Evolutionary conservation across 30 jellyfish, hydroid and myxozoan genomes (phyloP).

Genomic region (Cassiopea xamachana): DNA sequence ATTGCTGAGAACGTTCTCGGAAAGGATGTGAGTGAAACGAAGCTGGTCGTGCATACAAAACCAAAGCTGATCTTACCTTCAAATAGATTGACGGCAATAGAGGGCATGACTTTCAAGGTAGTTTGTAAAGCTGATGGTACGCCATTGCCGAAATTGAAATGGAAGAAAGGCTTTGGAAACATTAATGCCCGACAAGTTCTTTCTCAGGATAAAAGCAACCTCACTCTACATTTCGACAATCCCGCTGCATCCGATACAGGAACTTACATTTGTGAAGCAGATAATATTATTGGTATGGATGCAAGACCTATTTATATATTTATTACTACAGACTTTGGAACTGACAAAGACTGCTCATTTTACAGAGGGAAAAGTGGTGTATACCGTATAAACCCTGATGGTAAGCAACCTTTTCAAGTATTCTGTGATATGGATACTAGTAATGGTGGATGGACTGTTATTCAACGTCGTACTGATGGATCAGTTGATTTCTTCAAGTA

Average conservation of each 20-base stretch:
- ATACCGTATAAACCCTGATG: conserved; percentile 32
- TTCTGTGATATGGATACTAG: conserved; percentile 45
- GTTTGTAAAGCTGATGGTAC: conserved; percentile 35
- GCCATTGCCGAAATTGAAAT: conserved; percentile 33
- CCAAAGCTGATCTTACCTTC: conserved; percentile 20
- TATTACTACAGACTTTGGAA: not conserved
- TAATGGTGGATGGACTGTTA: conserved; percentile 63
- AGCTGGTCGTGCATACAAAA: conserved; percentile 39
- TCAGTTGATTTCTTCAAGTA: conserved; percentile 30
- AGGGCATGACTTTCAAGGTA: not conserved
- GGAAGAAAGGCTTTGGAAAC: conserved; percentile 16
- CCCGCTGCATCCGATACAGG: conserved; percentile 1
- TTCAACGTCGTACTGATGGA: conserved; percentile 58
- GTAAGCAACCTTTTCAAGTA: conserved; percentile 11
- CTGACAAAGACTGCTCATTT: conserved; percentile 2
- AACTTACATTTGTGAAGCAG: conserved; percentile 23
- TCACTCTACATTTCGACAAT: not conserved
- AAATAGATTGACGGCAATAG: not conserved
- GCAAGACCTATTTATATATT: not conserved
- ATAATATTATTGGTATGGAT: not conserved
- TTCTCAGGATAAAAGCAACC: not conserved
- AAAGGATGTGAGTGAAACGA: not conserved
- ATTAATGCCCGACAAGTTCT: not conserved
- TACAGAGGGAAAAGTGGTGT: conserved; percentile 20
- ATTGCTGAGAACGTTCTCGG: conserved; percentile 46